Evolutionary conservation across 2,888 invertebrate genomes (phyloP), one percentile per base, ranked within the genome.

Genomic region (Cremastobaeus sp.): DNA sequence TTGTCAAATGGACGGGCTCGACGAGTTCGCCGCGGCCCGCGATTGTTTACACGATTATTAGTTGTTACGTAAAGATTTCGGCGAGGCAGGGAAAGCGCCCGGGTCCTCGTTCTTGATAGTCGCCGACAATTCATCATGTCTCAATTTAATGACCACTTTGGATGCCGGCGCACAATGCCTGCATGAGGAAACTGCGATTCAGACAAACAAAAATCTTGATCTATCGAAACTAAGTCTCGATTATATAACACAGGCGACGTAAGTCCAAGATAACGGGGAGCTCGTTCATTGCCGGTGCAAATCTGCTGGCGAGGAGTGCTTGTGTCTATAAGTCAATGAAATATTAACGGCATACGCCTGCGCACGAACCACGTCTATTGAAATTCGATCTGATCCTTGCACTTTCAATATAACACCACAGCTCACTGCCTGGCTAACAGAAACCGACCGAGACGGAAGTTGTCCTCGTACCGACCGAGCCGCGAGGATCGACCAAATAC

Each of bases 371-470:
- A 72, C 37, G 54, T 54, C 66, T 60, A 72, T 72, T 65, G 72
- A 72, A 72, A 72, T 72, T 66, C 64, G 72, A 72, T 72, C 65
- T 59, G 72, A 72, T 72, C 72, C 72, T 72, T 72, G 72, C 72
- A 66, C 72, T 66, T 72, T 72, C 65, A 35, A 65, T 72, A 39
- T 55, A 72, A 72, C 72, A 59, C 65, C 65, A 47, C 59, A 57
- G 55, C 50, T 64, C 70, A 11, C 32, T 48, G 70, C 28, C 55
- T 57, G 37, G 34, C 39, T 50, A 34, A 65, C 55, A 37, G 34
- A 28, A 35, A 14, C 21, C 21, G 18, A 35, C 25, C 17, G 12
- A 20, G 41, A 55, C 35, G 6, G 8, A 8, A 9, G 4, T 1
- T n/a, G 34, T 9, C 30, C 9, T 12, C 18, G 45, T 18, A 35